Conservation (phyloP, 1,140 invertebrate genomes). For the Tachypleus tridentatus region DNA sequence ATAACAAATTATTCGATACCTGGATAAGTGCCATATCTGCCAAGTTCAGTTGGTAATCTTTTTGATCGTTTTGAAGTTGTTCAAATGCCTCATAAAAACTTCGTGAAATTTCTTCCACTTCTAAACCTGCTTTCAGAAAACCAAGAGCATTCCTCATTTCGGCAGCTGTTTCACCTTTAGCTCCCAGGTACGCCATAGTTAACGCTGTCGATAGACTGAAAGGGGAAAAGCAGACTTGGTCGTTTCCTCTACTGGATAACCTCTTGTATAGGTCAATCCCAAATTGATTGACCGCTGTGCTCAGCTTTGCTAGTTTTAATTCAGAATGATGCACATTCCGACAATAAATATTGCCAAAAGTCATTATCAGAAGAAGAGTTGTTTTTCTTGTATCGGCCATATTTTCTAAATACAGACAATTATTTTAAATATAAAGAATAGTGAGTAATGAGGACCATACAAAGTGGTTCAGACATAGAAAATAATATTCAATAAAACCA, state of each 20-base stretch:
- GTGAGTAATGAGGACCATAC: no score
- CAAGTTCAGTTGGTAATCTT: constrained; percentile 28
- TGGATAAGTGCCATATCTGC: constrained; percentile 9
- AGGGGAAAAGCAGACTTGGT: constrained; percentile 20
- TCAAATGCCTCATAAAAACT: constrained; percentile 22
- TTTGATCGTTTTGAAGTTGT: constrained; percentile 14
- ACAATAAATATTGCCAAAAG: no score
- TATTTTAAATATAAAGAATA: no score
- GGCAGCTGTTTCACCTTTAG: constrained; percentile 10
- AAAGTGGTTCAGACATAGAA: no score
- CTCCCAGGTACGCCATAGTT: constrained; percentile 17
- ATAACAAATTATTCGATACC: not conserved
- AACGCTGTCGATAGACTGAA: constrained; percentile 19
- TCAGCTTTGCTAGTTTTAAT: no score
- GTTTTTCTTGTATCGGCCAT: no score
- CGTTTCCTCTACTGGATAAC: not conserved
- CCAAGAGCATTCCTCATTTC: constrained; percentile 15
- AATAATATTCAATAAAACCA: no score
- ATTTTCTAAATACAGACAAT: no score
- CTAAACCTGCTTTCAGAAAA: constrained; percentile 41
- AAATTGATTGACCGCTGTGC: no score
- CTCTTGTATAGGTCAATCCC: no score
- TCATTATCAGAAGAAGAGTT: no score
- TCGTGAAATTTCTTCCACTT: constrained; percentile 10
- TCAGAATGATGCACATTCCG: no score